Base-by-base conservation (phyloP, 2,888 invertebrate species). In the Mythimna ferrago region DNA sequence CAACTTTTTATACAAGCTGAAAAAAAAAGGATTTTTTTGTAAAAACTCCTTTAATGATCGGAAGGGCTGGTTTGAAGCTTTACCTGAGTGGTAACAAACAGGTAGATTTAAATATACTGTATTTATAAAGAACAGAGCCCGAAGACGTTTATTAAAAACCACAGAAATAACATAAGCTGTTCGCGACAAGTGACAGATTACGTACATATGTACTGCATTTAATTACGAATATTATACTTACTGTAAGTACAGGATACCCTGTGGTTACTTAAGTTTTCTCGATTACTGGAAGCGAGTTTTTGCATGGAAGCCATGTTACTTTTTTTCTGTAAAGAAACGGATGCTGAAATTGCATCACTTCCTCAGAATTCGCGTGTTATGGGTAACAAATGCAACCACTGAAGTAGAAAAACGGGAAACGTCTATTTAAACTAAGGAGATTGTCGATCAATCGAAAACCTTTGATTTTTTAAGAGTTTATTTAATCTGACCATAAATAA, bases 11-110 rank as follows among this genome's bases (percentile, higher is more conserved):
- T 82, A 66, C 53, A 75, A 73, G 66, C 68, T 38, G 19, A 60
- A 80, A 82, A 85, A 73, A 78, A 66, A 21, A 35, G 19, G 70
- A 53, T 32, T 60, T 16, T 35, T 57, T 54, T 44, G 65, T 85
- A 87, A 84, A 83, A 84, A 86, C 73, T 72, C 71, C 65, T 78
- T 81, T 84, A 87, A 85, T 80, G 76, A 84, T 81, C 75, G 54
- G 68, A 86, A 82, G 85, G 87, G 86, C 83, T 86, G 76, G 65
- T 85, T 84, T 85, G 84, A 72, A 80, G 72, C 71, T 77, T 81
- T 91, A 90, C 91, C 89, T 89, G 90, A 82, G 84, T 57, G 60
- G 69, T 58, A 83, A 72, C 73, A 69, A 82, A 86, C 80, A 86
- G 83, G 86, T 81, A 85, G 68, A 73, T 68, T 3, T 32, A 78